Conservation (phyloP, 1,140 invertebrate genomes). For the Globodera ellingtonae region DNA sequence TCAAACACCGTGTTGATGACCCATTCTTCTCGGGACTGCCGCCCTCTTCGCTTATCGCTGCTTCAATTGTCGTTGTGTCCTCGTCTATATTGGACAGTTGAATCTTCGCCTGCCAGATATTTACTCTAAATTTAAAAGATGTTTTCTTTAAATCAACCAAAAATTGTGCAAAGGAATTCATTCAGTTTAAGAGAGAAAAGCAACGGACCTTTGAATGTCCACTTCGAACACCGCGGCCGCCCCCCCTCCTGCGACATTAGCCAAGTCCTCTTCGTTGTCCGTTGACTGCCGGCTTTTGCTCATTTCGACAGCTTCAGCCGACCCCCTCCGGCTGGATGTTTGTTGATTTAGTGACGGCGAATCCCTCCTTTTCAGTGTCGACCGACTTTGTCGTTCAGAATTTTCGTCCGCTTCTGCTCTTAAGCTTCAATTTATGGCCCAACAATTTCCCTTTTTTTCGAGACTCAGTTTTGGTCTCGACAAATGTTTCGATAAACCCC, state of each 20-base stretch:
- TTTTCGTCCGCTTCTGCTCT: not conserved
- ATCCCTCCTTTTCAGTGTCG: not conserved
- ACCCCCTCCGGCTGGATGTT: not conserved
- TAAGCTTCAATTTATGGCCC: too few species aligned
- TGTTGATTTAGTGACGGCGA: not conserved
- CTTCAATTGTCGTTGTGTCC: conserved; percentile 40
- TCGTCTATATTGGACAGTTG: conserved; percentile 63
- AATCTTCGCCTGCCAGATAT: conserved; percentile 62
- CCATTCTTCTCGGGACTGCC: not conserved
- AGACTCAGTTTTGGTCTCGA: too few species aligned
- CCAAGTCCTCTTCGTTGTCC: conserved; percentile 5
- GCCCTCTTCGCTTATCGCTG: conserved; percentile 17
- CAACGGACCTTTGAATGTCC: not conserved
- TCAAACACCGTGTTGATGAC: conserved; percentile 57
- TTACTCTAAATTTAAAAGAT: conserved; percentile 32
- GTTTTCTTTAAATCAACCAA: too few species aligned
- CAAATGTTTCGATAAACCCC: too few species aligned
- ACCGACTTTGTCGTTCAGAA: not conserved
- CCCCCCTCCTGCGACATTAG: not conserved
- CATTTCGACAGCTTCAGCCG: not conserved
- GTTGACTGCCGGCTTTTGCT: not conserved
- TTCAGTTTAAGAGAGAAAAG: too few species aligned
- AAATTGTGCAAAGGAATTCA: too few species aligned
- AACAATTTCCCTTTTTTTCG: too few species aligned
- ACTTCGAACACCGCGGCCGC: not conserved